Evolutionary conservation across 2,113 vertebrate genomes (phyloP).

Genomic region (Saguinus imperator): DNA sequence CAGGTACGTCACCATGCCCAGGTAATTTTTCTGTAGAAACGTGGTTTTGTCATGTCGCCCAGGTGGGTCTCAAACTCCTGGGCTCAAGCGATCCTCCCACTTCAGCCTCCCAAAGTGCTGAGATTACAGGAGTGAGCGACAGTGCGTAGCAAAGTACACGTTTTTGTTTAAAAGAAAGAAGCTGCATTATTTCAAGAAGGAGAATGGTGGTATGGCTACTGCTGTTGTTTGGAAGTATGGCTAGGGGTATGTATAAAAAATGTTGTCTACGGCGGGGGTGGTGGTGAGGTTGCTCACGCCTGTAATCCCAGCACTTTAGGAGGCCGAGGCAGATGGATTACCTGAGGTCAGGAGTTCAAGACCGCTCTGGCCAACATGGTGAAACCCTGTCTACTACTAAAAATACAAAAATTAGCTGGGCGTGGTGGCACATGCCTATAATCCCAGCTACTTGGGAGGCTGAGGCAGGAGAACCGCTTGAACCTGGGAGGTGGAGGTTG

Average conservation of each 20-base stretch:
- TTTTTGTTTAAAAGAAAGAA: not conserved
- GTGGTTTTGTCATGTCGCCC: not conserved
- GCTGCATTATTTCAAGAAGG: not conserved
- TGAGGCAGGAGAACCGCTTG: not conserved
- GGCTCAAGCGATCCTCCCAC: not conserved
- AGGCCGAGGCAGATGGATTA: not conserved
- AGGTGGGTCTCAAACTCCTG: not conserved
- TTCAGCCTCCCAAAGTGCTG: not conserved
- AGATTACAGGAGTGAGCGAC: no score
- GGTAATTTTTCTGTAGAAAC: not conserved
- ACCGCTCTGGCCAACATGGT: not conserved
- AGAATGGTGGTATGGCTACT: not conserved
- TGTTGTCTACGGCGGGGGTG: not conserved
- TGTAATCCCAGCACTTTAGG: not conserved
- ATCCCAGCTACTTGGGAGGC: not conserved
- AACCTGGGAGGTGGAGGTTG: not conserved
- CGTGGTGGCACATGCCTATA: not conserved
- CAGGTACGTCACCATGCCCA: not conserved
- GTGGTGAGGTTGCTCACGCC: not conserved
- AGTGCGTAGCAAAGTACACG: not conserved
- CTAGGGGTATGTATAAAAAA: not conserved
- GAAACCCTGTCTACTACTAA: not conserved
- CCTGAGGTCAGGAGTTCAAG: not conserved
- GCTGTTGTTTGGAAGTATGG: not conserved
- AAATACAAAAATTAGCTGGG: not conserved